Base-by-base conservation (phyloP, 1,140 invertebrate species). In the Macrobrachium nipponense region DNA sequence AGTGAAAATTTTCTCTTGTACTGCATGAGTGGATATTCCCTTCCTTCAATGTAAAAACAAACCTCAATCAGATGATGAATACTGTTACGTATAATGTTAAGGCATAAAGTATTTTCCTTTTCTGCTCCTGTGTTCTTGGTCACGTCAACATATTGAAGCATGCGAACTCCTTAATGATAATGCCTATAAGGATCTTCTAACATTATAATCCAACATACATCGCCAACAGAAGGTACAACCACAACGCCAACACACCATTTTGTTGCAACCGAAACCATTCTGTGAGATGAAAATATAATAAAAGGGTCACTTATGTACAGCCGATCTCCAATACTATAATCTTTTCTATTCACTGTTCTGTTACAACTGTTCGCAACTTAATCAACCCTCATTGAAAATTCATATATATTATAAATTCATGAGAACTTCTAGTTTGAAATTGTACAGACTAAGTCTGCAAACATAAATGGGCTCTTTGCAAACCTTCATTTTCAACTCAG, bases 191-290 rank as follows among this genome's bases (percentile, higher is more conserved):
- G 94, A 86, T 91, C 91, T 12, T 89, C 81, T 11, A 89, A 89
- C 76, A 92, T 90, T 17, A 95, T 90, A 51, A 90, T 88, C 3
- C 73, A 83, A 83, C 23, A 80, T 87, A 89, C 94, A 95, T 8
- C 94, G 87, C 94, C 94, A 95, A 89, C 95, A 95, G 90, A 95
- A 95, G 88, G 92, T 93, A 5, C 92, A 92, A 59, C 92, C 92
- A 88, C 95, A 95, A 82, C 93, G 93, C 87, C 91, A 92, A 89
- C 95, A 95, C 0, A 92, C 92, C 94, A 95, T 95, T 91, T 95
- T 95, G 90, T 95, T 95, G 87, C 95, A 95, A 0, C 95, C 95
- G 90, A 94, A 93, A 4, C 92, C 93, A 92, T 95, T 95, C 93
- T 95, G 90, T 73, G 17, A 36, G 20, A 64, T n/a, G 44, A 61